Evolutionary conservation across 2,888 invertebrate genomes (phyloP), one percentile per base, ranked within the genome.

Genomic region (Iphiclides podalirius): DNA sequence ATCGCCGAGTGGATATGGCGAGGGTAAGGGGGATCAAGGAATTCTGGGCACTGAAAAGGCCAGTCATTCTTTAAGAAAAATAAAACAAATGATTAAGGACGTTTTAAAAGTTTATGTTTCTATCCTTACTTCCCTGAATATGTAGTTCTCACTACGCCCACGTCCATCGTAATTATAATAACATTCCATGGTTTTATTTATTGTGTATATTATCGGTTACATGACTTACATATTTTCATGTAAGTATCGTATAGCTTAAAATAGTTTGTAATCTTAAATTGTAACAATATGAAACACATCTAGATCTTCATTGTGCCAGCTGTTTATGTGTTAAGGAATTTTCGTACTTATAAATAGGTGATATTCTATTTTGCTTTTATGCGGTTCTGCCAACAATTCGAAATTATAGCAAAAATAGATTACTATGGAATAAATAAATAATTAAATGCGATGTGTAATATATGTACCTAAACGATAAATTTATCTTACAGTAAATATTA

Each of bases 131-230:
- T 34, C 9, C 11, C 4, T 4, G 7, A 14, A 20, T 9, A 34
- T n/a, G 12, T 26, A 35, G 13, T 42, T 13, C 8, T 23, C 1
- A n/a, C 35, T 16, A 26, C 20, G 16, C 16, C 33, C n/a, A 12
- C 41, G 41, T 12, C 26, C 9, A 26, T 37, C 40, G 50, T 45
- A 36, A 41, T 45, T 46, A 3, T 79, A 76, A 76, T 77, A 79
- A 87, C 87, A 88, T 88, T 88, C 87, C 87, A 88, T 84, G 82
- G 80, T 86, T 78, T 86, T 81, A 88, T 86, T 88, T 88, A 88
- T 88, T 88, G 78, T 88, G 84, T 87, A 87, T 83, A 86, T 84
- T 84, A 72, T 81, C 75, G 66, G 75, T 74, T 72, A 64, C 71
- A 69, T 70, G 70, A 61, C 82, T 68, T 85, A 86, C 87, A 87